Percentiles rank a stretch among this genome's conserved stretches.
These are phyloP conservation scores for Balanococcus diminutus DNA, from an alignment of 2,888 invertebrate species.

Conservation along the genomic window DNA sequence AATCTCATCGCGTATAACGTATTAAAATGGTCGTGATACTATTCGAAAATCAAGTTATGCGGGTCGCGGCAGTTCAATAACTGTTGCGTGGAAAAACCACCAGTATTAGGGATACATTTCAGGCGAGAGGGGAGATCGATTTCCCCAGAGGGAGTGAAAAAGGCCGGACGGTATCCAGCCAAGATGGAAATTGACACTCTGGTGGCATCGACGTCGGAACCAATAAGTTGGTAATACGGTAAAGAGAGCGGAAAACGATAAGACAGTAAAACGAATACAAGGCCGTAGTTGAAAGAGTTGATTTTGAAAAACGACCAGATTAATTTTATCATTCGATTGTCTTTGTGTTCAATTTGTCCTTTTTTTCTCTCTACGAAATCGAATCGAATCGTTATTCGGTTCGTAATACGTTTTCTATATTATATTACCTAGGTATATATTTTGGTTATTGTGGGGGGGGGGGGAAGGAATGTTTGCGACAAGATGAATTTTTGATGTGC, in stretches of 20 bases:
- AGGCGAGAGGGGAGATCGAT: conserved; percentile 48
- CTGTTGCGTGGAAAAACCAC: conserved; percentile 52
- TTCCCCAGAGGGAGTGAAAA: conserved; percentile 1
- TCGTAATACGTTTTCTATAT: neutral
- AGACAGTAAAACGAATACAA: neutral
- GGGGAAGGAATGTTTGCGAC: neutral
- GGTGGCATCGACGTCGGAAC: conserved; percentile 23
- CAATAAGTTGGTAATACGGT: conserved; percentile 1
- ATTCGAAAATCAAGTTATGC: conserved; percentile 2
- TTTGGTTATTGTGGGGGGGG: neutral
- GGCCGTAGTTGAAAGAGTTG: neutral
- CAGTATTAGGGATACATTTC: conserved; percentile 50
- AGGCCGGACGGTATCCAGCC: conserved; percentile 45
- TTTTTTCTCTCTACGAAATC: neutral
- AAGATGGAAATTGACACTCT: conserved; percentile 54
- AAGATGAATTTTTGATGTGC: conserved; percentile 8
- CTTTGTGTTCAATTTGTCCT: neutral
- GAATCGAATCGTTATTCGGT: neutral
- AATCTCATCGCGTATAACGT: no score
- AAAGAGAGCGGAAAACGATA: neutral
- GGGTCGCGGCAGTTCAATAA: conserved; percentile 51
- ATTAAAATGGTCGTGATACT: no score
- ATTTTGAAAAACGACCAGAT: neutral
- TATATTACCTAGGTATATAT: no score
- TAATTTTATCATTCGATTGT: neutral